A percentile compares a stretch with the other conserved stretches of the same genome.
These are phyloP conservation scores for Elanus axillaris DNA, from an alignment of 2,113 vertebrate species.

Conservation along the genomic window DNA sequence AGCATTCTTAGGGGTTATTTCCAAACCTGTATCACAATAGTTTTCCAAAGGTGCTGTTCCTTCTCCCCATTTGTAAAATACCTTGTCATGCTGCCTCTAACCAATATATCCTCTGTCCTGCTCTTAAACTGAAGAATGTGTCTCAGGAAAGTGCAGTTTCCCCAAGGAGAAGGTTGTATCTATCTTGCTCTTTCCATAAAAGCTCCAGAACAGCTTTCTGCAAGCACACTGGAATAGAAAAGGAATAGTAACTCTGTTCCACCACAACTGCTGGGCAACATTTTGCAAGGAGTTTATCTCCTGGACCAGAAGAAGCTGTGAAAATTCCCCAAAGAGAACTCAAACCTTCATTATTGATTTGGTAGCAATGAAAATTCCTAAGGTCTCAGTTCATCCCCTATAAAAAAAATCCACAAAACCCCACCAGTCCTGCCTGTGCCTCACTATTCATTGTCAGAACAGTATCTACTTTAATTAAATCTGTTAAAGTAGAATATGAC, in stretches of 20 bases:
- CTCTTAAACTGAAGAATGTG: neutral
- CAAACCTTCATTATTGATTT: constrained; percentile 57
- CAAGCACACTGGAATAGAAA: neutral
- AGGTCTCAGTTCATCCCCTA: constrained; percentile 38
- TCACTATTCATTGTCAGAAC: constrained; percentile 51
- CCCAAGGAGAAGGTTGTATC: neutral
- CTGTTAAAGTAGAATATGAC: constrained; percentile 67
- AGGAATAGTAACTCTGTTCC: neutral
- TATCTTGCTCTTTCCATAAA: neutral
- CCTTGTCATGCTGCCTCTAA: neutral
- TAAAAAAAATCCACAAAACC: neutral
- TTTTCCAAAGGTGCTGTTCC: neutral
- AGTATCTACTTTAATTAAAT: constrained; percentile 69
- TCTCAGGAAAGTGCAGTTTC: neutral
- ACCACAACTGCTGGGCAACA: neutral
- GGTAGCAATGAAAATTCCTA: constrained; percentile 35
- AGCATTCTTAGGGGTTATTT: neutral
- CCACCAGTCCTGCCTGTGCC: neutral
- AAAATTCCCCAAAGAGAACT: constrained; percentile 39
- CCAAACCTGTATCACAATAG: neutral
- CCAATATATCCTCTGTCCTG: neutral
- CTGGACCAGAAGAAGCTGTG: constrained; percentile 21
- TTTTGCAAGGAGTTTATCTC: constrained; percentile 50
- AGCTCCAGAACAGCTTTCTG: neutral
- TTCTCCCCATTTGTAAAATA: neutral